Evolutionary conservation across 2,888 invertebrate genomes (phyloP), one percentile per base, ranked within the genome.

Genomic region (Hymenopus coronatus): DNA sequence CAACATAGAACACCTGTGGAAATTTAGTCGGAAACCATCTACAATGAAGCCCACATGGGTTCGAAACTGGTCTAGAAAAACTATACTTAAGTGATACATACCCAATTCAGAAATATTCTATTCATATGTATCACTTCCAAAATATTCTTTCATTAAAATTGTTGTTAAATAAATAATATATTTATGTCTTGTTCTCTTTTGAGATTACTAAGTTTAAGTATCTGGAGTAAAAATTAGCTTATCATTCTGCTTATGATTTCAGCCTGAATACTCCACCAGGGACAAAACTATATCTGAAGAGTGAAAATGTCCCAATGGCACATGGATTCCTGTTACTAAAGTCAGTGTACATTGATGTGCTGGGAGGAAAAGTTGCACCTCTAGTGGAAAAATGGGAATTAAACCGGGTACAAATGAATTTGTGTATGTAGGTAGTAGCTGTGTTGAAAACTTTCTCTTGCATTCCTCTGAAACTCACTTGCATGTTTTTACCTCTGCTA

Each of bases 361-460:
- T 98, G 33, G 98, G 98, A n/a, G 98, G 98, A 4, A 95, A 95
- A 92, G 98, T 98, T 0, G 94, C 96, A 9, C 95, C 95, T 91
- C 94, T 98, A 92, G 96, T 97, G 90, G 98, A 98, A 91, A 98
- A 97, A 93, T 98, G 98, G 98, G 97, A 97, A 92, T 92, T 97
- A 86, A 96, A 93, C 90, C 93, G 93, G 92, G 94, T 94, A 82
- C 28, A 83, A 82, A 28, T 28, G 30, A 83, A 83, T 83, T 83
- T 83, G 83, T 33, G 54, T 70, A 70, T 70, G 54, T 70, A 70
- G 54, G 54, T 70, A 70, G 54, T 70, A 70, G 54, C 54, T 70
- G 54, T 70, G 54, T 70, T 70, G 54, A 70, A 70, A 40, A 30
- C 85, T 33, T 85, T 85, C 25, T 46, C 46, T 85, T 40, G 27